Conservation (phyloP, 2,113 vertebrate species). For the Lutjanus erythropterus region DNA sequence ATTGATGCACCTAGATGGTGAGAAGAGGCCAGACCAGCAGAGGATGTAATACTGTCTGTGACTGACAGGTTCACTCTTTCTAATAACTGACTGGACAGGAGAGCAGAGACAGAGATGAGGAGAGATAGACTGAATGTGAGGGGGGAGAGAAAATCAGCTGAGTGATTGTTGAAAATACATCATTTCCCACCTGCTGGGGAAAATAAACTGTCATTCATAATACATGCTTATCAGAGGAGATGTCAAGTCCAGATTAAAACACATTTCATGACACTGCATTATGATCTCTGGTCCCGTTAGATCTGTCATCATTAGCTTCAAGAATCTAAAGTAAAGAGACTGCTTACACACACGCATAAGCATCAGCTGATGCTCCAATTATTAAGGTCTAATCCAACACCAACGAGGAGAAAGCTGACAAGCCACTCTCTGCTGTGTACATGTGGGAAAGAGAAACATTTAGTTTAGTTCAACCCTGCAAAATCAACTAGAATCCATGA, state of each 20-base stretch:
- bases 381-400: conserved; percentile 8
- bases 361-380: conserved; percentile 17
- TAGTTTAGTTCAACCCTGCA: neutral
- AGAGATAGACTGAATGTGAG: conserved; percentile 35
- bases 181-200: conserved; percentile 19
- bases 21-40: conserved; percentile 12
- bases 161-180: conserved; percentile 42
- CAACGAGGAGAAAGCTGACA: conserved; percentile 2
- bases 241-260: conserved; percentile 7
- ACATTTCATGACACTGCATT: conserved; percentile 30
- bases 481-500: conserved; percentile 27
- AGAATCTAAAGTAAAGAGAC: neutral
- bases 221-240: neutral
- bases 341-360: neutral
- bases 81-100: conserved; percentile 43
- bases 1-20: neutral
- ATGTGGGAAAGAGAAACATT: conserved; percentile 9
- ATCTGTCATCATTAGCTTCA: conserved; percentile 12
- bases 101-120: neutral
- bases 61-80: conserved; percentile 37
- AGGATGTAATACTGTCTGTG: conserved; percentile 36
- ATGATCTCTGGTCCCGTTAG: neutral
- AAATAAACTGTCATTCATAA: conserved; percentile 40
- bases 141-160: conserved; percentile 22
- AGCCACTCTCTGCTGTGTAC: neutral